Evolutionary conservation across 2,888 invertebrate genomes (phyloP).

Genomic region (Xestia rhomboidea): DNA sequence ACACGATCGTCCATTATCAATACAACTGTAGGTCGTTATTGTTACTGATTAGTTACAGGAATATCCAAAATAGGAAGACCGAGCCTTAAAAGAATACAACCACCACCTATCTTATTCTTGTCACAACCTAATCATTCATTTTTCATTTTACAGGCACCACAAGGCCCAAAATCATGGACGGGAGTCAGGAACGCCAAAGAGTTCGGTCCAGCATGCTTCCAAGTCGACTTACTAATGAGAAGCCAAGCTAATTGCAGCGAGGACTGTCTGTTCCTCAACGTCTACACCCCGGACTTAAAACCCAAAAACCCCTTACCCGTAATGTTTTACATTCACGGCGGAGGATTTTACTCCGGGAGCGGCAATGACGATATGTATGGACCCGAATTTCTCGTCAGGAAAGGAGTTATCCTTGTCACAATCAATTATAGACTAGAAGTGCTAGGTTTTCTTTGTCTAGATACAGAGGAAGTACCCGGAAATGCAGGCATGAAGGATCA

Average conservation of each 20-base stretch:
- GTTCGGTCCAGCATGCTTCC: constrained; percentile 75
- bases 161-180: constrained; percentile 74
- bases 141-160: constrained; percentile 65
- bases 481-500: constrained; percentile 82
- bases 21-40: too few relatives aligned
- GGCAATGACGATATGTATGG: constrained; percentile 74
- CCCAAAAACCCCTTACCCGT: constrained; percentile 71
- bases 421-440: constrained; percentile 79
- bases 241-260: constrained; percentile 67
- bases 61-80: neutral
- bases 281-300: constrained; percentile 76
- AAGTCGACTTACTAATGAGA: constrained; percentile 59
- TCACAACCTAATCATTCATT: neutral
- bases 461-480: constrained; percentile 77
- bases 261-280: constrained; percentile 81
- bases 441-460: constrained; percentile 78
- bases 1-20: too few relatives aligned
- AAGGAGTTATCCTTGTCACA: constrained; percentile 77
- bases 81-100: neutral
- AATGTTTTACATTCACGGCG: constrained; percentile 80
- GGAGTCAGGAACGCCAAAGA: constrained; percentile 75
- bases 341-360: constrained; percentile 74
- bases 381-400: constrained; percentile 76
- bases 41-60: neutral
- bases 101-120: neutral